Evolutionary conservation across 2,888 invertebrate species (phyloP), one percentile per base, ranked within the genome.

Genomic region (Caenorhabditis angaria): DNA sequence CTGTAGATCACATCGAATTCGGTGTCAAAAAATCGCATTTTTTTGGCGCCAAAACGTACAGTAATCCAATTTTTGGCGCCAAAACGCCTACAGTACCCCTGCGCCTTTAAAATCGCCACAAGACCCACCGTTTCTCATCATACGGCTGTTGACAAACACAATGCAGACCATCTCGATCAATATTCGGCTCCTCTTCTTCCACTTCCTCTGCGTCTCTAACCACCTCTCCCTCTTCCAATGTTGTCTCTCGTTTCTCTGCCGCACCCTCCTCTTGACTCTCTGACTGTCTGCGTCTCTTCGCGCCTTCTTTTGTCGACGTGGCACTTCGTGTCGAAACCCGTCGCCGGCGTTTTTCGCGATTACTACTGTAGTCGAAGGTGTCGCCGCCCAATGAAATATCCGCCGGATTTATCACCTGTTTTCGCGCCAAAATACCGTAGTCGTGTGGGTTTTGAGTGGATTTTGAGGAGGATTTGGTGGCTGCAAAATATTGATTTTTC

Each of bases 371-470:
- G 29, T 76, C 76, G 24, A 67, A 71, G 1, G 75, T 61, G 51
- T 78, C 78, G 12, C 77, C 78, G 12, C 78, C 77, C 2, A 81
- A 66, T 32, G 76, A 74, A 61, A 81, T 81, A 41, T 78, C 76
- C 1, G 77, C 78, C 35, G 81, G 81, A 57, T 81, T 77, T 3
- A 77, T 61, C 10, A 77, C 72, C 27, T 72, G 66, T 53, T 71
- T 71, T 29, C 67, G 66, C 32, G 54, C 57, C 20, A 60, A 55
- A 2, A 32, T 8, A 3, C 41, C 41, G 18, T 25, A 55, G 58
- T 20, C 58, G 65, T 55, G 59, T 62, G 27, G 61, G n/a, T 10
- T 29, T 61, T 65, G 61, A 57, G 65, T 60, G 20, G n/a, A n/a
- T n/a, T 32, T 24, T 2, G 54, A 25, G 27, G 25, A 27, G 22